Percentiles rank a stretch among this genome's conserved stretches.
phyloP scores from a whole-genome alignment of 2,888 invertebrate species.

The Sisyra nigra region DNA sequence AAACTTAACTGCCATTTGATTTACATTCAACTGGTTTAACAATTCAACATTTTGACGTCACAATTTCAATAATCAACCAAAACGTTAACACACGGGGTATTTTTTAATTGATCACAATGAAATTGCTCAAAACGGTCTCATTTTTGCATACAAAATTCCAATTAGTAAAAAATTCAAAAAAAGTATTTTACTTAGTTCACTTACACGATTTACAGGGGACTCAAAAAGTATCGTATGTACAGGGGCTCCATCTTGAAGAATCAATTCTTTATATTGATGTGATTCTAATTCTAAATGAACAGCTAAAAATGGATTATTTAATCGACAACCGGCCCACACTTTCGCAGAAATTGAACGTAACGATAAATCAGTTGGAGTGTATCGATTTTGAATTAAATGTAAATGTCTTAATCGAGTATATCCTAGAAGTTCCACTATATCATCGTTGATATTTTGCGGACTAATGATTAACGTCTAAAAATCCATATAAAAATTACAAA shows the following conservation, averaged over 20 bases:
- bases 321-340: conserved; percentile 31
- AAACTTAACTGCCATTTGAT: no score
- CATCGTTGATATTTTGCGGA: conserved; percentile 60
- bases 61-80: no score
- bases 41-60: no score
- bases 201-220: conserved; percentile 41
- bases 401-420: conserved; percentile 46
- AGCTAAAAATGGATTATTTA: conserved; percentile 39
- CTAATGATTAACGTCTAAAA: conserved; percentile 43
- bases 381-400: conserved; percentile 57
- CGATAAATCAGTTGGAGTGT: conserved; percentile 38
- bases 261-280: conserved; percentile 35
- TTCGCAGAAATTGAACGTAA: conserved; percentile 31
- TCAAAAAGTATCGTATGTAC: conserved; percentile 47
- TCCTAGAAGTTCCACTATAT: conserved; percentile 49
- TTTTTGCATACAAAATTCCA: no score
- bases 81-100: no score
- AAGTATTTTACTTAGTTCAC: no score
- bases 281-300: conserved; percentile 55
- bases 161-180: no score
- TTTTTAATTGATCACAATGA: no score
- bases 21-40: no score
- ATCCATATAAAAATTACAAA: conserved; percentile 5
- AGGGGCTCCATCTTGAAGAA: conserved; percentile 54
- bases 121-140: no score